phyloP scores from a whole-genome alignment of 1,140 invertebrate species.

The Drosophila melanica region DNA sequence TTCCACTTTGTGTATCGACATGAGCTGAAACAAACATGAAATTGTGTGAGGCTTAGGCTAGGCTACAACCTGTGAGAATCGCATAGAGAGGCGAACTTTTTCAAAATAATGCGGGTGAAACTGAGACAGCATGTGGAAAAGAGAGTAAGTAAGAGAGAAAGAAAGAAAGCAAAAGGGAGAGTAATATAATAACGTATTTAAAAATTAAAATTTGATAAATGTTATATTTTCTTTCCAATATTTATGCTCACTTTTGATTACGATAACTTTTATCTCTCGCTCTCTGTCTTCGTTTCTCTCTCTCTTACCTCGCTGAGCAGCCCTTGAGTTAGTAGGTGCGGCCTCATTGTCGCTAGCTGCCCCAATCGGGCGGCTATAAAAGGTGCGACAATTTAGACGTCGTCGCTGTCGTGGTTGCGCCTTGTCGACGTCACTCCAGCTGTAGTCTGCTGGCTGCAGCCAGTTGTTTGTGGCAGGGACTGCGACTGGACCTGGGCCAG shows the following conservation, averaged over 20 bases:
- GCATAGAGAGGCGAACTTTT: not conserved
- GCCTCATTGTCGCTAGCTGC: not conserved
- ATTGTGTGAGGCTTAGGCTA: no score
- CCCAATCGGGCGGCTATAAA: slow-evolving; percentile 31
- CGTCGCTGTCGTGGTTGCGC: slow-evolving; percentile 40
- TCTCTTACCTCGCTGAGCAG: not conserved
- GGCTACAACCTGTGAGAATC: not conserved
- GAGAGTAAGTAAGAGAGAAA: not conserved
- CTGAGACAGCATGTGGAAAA: not conserved
- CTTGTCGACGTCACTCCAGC: slow-evolving; percentile 48
- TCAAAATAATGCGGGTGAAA: not conserved
- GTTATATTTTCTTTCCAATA: no score
- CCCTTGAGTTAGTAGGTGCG: slow-evolving; percentile 17
- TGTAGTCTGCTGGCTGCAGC: not conserved
- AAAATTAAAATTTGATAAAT: not conserved
- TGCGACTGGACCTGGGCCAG: not conserved
- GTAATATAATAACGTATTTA: not conserved
- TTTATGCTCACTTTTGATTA: not conserved
- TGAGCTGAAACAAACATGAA: no score
- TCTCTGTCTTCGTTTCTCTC: not conserved
- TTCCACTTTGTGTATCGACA: no score
- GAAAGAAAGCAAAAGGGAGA: not conserved
- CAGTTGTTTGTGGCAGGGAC: not conserved
- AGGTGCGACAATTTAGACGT: slow-evolving; percentile 55
- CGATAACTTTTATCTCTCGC: not conserved